Evolutionary conservation across 2,113 vertebrate genomes (phyloP).

Genomic region (Carassius auratus): DNA sequence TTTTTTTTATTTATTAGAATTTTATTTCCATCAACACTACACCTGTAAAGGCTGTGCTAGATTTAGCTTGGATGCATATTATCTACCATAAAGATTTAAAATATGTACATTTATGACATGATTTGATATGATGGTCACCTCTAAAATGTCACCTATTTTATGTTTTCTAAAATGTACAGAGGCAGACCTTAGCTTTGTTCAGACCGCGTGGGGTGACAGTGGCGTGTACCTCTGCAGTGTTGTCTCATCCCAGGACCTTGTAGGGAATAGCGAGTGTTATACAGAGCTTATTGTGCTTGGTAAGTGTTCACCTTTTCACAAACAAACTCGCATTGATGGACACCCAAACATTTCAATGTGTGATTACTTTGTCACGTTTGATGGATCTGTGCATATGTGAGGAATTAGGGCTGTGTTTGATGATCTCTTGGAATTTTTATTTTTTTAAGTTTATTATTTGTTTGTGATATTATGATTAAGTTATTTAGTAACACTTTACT

Average conservation of each 20-base stretch:
- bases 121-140: not conserved
- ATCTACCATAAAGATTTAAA: not conserved
- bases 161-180: slow-evolving; percentile 65
- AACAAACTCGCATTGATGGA: not conserved
- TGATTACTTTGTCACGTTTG: not conserved
- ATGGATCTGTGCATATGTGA: not conserved
- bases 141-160: not conserved
- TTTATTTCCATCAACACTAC: not conserved
- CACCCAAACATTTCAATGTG: not conserved
- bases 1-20: too few relatives aligned
- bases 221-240: slow-evolving; percentile 86
- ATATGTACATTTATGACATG: not conserved
- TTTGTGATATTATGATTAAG: not conserved
- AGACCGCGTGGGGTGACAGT: slow-evolving; percentile 89
- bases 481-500: too few relatives aligned
- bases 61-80: not conserved
- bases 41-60: not conserved
- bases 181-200: slow-evolving; percentile 83
- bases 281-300: slow-evolving; percentile 87
- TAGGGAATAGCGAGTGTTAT: slow-evolving; percentile 83
- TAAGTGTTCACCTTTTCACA: slow-evolving; percentile 64
- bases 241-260: slow-evolving; percentile 78
- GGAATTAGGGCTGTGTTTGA: not conserved
- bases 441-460: not conserved
- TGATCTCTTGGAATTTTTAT: not conserved